Conservation (phyloP, 2,888 invertebrate species). For the Sceliomorpha sp. region DNA sequence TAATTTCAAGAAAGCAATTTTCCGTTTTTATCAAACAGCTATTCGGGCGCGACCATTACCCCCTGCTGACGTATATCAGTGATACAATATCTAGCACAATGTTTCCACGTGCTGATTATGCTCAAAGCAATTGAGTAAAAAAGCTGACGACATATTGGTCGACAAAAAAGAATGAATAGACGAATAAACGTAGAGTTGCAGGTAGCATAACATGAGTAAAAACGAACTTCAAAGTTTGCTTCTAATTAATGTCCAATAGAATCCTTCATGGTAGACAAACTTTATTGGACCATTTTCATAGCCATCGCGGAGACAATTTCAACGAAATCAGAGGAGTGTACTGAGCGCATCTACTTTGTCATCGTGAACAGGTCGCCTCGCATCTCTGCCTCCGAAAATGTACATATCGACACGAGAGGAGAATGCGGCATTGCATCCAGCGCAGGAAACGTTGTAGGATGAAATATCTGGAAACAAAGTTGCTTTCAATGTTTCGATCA, state of each 20-base stretch:
- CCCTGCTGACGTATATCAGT: neutral
- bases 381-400: no score
- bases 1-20: no score
- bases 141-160: neutral
- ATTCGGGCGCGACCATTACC: no score
- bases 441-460: slow-evolving; percentile 20
- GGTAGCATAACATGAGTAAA: neutral
- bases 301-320: no score
- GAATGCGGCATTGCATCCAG: slow-evolving; percentile 24
- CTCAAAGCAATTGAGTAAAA: slow-evolving; percentile 2
- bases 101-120: slow-evolving; percentile 2
- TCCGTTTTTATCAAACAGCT: no score
- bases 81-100: slow-evolving; percentile 1
- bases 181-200: no score
- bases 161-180: neutral
- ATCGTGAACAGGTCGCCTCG: no score
- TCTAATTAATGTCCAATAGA: neutral
- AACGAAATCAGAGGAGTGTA: no score
- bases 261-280: neutral
- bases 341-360: no score
- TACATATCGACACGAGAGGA: no score
- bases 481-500: slow-evolving; percentile 24
- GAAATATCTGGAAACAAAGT: slow-evolving; percentile 16
- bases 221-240: slow-evolving; percentile 1
- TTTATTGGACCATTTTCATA: no score